Percentiles rank a stretch among this genome's conserved stretches.
Evolutionary conservation across 2,797 vertebrate species (phyloP).

Genomic region (Geotrypetes seraphini): DNA sequence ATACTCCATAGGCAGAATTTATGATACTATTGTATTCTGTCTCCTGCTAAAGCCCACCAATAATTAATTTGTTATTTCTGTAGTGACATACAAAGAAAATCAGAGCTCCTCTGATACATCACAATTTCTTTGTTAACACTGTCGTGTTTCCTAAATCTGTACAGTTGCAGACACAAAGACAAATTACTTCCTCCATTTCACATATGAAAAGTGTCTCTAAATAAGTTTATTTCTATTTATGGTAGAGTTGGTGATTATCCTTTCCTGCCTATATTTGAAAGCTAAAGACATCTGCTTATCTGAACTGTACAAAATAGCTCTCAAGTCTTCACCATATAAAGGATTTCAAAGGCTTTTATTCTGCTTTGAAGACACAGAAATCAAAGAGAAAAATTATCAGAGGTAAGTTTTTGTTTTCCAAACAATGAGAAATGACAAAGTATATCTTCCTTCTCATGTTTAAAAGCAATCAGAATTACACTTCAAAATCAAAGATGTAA

Average conservation of each 20-base stretch:
- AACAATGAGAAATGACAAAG: slow-evolving; percentile 70
- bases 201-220: slow-evolving; percentile 55
- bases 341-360: slow-evolving; percentile 75
- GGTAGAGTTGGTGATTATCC: slow-evolving; percentile 60
- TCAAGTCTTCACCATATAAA: slow-evolving; percentile 66
- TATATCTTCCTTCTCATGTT: slow-evolving; percentile 50
- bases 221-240: no score
- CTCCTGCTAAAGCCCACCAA: no score
- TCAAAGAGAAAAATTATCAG: slow-evolving; percentile 78
- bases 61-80: no score
- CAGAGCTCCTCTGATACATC: no score
- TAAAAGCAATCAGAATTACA: slow-evolving; percentile 42
- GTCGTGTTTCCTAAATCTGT: slow-evolving; percentile 49
- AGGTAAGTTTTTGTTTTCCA: slow-evolving; percentile 72
- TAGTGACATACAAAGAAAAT: no score
- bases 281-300: slow-evolving; percentile 70
- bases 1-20: no score
- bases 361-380: slow-evolving; percentile 70
- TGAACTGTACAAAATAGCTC: slow-evolving; percentile 61
- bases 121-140: slow-evolving; percentile 43
- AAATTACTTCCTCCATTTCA: slow-evolving; percentile 50
- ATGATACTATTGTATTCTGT: no score
- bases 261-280: slow-evolving; percentile 61
- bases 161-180: slow-evolving; percentile 53
- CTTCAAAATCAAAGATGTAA: slow-evolving; percentile 63